These are phyloP conservation scores for Lochmaea crataegi DNA, from an alignment of 2,888 invertebrate genomes.

Conservation along the genomic window DNA sequence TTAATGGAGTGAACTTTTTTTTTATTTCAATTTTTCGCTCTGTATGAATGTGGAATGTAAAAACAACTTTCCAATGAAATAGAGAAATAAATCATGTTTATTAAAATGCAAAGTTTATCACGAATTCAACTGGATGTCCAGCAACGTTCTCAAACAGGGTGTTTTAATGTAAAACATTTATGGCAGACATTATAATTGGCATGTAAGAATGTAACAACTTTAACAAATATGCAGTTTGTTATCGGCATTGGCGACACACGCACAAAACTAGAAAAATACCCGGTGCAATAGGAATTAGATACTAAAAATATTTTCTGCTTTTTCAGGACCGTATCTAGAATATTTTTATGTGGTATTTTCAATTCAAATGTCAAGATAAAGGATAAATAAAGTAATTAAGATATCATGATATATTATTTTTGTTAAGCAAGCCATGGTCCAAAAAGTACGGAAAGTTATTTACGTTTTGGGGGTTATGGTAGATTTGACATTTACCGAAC, in stretches of 20 bases:
- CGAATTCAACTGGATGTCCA: not conserved
- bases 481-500: too few species aligned
- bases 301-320: constrained; percentile 27
- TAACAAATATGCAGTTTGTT: constrained; percentile 45
- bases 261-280: constrained; percentile 47
- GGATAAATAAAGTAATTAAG: too few species aligned
- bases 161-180: constrained; percentile 38
- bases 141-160: constrained; percentile 6
- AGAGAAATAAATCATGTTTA: constrained; percentile 10
- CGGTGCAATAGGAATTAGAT: constrained; percentile 40
- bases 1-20: too few species aligned
- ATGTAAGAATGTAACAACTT: constrained; percentile 32
- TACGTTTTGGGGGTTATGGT: too few species aligned
- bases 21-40: too few species aligned
- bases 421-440: too few species aligned
- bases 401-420: too few species aligned
- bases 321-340: not conserved
- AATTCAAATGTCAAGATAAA: too few species aligned
- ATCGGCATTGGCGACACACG: constrained; percentile 45
- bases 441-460: too few species aligned
- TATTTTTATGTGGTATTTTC: not conserved
- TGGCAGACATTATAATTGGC: constrained; percentile 38
- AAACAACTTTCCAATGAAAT: not conserved
- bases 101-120: constrained; percentile 16
- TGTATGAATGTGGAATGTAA: not conserved